phyloP scores from a whole-genome alignment of 2,113 vertebrate genomes.

The Baryphthengus martii region DNA sequence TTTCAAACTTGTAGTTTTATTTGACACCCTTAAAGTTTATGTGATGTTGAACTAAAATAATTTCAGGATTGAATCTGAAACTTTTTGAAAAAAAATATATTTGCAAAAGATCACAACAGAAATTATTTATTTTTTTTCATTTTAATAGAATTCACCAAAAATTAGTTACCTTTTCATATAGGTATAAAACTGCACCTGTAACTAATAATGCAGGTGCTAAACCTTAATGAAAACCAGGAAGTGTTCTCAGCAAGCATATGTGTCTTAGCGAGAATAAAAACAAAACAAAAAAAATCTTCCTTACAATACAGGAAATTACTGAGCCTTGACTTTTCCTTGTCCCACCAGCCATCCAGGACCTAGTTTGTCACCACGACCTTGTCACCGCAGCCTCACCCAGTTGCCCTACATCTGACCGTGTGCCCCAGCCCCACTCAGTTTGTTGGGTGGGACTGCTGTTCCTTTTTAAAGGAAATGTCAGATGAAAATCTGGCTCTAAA shows the following conservation, averaged over 20 bases:
- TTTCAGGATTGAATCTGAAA: neutral
- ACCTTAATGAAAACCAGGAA: neutral
- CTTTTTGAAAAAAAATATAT: neutral
- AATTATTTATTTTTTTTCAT: neutral
- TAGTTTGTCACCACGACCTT: accelerated
- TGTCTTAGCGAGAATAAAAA: neutral
- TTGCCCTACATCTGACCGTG: neutral
- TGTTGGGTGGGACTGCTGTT: accelerated
- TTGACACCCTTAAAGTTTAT: neutral
- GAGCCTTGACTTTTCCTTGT: neutral
- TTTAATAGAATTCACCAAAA: neutral
- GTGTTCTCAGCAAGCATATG: neutral
- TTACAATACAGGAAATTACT: neutral
- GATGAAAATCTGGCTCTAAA: neutral
- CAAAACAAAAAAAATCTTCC: neutral
- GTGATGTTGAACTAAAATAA: neutral
- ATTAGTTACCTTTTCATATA: neutral
- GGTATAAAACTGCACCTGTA: neutral
- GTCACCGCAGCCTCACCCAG: accelerated
- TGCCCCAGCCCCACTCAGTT: neutral
- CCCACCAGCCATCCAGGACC: accelerated
- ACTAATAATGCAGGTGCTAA: neutral
- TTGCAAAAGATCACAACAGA: neutral
- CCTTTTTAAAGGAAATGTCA: neutral
- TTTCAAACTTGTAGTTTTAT: neutral